phyloP scores from a whole-genome alignment of 30 jellyfish, hydroid and myxozoan species.

The Chironex yamaguchii region DNA sequence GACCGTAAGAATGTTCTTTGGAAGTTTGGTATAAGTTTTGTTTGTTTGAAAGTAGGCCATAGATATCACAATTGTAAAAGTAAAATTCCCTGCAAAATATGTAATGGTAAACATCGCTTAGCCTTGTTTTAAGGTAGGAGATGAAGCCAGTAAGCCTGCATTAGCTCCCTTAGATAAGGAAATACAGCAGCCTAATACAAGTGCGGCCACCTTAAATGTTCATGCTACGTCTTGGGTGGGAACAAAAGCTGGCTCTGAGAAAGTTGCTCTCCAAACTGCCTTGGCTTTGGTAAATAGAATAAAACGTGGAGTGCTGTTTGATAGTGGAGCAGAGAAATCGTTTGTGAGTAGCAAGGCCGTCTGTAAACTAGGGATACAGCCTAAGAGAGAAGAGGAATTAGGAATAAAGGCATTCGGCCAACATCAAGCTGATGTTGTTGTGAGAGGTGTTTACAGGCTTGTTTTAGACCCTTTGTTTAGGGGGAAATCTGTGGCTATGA shows the following conservation, averaged over 20 bases:
- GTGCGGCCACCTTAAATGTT: constrained; percentile 45
- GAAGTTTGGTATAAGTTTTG: neutral
- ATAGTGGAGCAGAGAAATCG: constrained; percentile 37
- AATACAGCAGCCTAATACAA: constrained; percentile 26
- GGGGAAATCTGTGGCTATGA: constrained; percentile 32
- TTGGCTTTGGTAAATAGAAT: constrained; percentile 1
- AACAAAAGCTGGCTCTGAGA: too few relatives aligned
- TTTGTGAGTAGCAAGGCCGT: constrained; percentile 26
- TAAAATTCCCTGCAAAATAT: neutral
- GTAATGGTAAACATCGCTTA: constrained; percentile 8
- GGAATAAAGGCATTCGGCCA: constrained; percentile 40
- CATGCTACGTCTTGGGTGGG: constrained; percentile 60
- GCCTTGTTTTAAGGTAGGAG: too few relatives aligned
- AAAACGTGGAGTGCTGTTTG: constrained; percentile 24
- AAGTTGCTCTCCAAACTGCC: constrained; percentile 41
- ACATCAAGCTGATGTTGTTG: neutral
- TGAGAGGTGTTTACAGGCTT: constrained; percentile 19
- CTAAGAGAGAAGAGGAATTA: constrained; percentile 27
- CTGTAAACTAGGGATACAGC: constrained; percentile 1
- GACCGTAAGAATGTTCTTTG: neutral
- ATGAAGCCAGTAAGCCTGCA: too few relatives aligned
- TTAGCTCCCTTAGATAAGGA: neutral
- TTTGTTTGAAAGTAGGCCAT: constrained; percentile 2
- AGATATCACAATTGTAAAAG: neutral
- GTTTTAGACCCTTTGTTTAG: constrained; percentile 13